Base-by-base conservation (phyloP, 2,797 vertebrate species). In the Toxotes lorentzi region DNA sequence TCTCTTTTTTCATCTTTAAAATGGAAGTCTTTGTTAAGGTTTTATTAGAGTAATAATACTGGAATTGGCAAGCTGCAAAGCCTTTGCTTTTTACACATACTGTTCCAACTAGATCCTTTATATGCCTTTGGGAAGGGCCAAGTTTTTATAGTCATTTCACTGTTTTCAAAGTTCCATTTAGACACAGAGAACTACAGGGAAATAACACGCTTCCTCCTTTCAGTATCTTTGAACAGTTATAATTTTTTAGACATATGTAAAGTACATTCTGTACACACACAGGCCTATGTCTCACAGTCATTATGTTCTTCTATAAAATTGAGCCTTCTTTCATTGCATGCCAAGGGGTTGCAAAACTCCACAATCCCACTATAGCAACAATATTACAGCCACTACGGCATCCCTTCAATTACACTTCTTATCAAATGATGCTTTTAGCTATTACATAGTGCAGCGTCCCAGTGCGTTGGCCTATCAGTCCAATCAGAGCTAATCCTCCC, bases 401-500 rank as follows among this genome's bases (percentile, higher is more conserved):
- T 85, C 82, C 84, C 92, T 93, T 90, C 89, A 93, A 84, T 92
- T 90, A 86, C 87, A 86, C 86, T 88, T 89, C 87, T 92, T 93
- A 92, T 94, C 91, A 92, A 89, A 90, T 91, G 88, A 91, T 92
- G 91, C 92, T 94, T 92, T 94, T 91, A 89, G 93, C 92, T 91
- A 87, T 94, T 92, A 89, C 90, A 88, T 77, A 89, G 83, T 88
- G 88, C 85, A 76, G 83, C 58, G 70, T 95, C 93, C 93, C 93
- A 89, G 86, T 82, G 90, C 70, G 78, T 89, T 87, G 72, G 89
- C 87, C 90, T 95, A 93, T 94, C 94, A 92, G 91, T 88, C 93
- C 91, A 94, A 95, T 95, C 95, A 92, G 84, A 92, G 93, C 90
- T 94, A 95, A 96, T 95, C 94, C 92, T 92, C 92, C 91, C 91